These are phyloP conservation scores for Dryoscopus gambensis DNA, from an alignment of 2,113 vertebrate genomes.

Conservation along the genomic window DNA sequence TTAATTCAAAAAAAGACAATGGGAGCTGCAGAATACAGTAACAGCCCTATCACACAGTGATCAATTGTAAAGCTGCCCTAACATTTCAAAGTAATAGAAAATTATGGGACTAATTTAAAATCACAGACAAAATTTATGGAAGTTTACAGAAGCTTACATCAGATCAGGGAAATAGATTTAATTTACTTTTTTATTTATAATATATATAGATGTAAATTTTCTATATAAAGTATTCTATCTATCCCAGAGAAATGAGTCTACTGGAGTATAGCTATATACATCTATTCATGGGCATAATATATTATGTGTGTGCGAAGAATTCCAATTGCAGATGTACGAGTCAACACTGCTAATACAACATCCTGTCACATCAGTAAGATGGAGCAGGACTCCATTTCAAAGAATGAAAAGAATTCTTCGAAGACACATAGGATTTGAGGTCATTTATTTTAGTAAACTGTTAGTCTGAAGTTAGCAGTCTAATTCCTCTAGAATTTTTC, in stretches of 20 bases:
- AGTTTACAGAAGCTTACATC: neutral
- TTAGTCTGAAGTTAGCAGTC: neutral
- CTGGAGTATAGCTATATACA: neutral
- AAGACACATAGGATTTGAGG: neutral
- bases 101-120: constrained; percentile 57
- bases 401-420: neutral
- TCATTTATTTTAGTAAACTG: neutral
- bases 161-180: neutral
- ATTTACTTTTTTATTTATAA: neutral
- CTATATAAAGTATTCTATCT: neutral
- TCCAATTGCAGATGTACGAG: neutral
- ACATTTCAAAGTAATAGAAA: constrained; percentile 17
- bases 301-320: neutral
- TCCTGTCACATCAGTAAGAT: neutral
- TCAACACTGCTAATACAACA: neutral
- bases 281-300: neutral
- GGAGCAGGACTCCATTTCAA: neutral
- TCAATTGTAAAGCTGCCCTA: constrained; percentile 11
- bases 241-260: neutral
- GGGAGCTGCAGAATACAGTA: constrained; percentile 38
- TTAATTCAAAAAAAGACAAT: constrained; percentile 19
- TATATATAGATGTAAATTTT: neutral
- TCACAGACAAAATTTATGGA: neutral
- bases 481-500: neutral
- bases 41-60: neutral